These are phyloP conservation scores for Gymnogyps californianus DNA, from an alignment of 2,113 vertebrate species.

Conservation along the genomic window DNA sequence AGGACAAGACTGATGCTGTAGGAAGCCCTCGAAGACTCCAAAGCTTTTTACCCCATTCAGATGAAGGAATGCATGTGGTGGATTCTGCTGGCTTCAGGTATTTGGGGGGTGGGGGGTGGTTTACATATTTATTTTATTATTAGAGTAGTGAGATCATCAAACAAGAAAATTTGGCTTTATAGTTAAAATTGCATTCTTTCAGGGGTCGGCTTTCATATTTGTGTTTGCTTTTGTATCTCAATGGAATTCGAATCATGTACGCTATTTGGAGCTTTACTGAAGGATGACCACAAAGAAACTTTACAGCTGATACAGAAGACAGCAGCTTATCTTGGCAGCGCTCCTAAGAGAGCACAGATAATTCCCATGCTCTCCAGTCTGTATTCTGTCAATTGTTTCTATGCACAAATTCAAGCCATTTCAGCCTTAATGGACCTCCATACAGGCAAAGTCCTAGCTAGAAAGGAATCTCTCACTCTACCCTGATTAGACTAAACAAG, in stretches of 20 bases:
- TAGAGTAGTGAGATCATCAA: neutral
- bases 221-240: conserved; percentile 25
- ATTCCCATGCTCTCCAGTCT: neutral
- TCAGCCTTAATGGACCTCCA: neutral
- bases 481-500: neutral
- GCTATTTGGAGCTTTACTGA: conserved; percentile 14
- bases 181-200: conserved; percentile 17
- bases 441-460: neutral
- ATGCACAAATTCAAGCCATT: neutral
- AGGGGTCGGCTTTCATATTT: conserved; percentile 1
- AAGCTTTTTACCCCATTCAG: neutral
- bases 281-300: conserved; percentile 45
- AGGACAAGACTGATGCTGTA: neutral
- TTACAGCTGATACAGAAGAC: conserved; percentile 45
- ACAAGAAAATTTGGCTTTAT: neutral
- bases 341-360: conserved; percentile 16
- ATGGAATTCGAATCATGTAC: neutral
- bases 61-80: neutral
- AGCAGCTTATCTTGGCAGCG: conserved; percentile 37
- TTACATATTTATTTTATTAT: neutral
- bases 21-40: neutral
- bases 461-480: neutral
- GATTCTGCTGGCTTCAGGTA: neutral
- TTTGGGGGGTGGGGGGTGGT: too few relatives aligned
- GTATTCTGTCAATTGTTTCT: neutral